Evolutionary conservation across 1,140 invertebrate genomes (phyloP), one percentile per base, ranked within the genome.

Genomic region (Meloidogyne floridensis): DNA sequence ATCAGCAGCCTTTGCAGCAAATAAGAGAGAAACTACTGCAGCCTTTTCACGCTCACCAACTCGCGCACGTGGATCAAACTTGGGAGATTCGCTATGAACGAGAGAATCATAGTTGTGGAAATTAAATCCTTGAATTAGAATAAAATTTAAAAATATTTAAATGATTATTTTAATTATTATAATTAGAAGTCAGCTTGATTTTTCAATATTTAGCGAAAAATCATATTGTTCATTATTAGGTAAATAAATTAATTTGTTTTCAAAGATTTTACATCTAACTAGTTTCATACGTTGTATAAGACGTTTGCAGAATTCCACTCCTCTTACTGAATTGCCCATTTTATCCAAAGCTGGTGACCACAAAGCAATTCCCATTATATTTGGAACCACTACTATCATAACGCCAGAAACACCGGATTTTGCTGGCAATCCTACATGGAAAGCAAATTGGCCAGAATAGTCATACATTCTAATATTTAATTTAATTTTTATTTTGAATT

Each of bases 381-480:
- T 98, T 2, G 96, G 96, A 20, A 98, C 94, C 0, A 98, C 96
- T 20, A 98, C 93, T 82, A 98, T 91, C 89, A 98, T 94, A 77
- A 93, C 94, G 20, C 96, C 96, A 32, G 94, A 95, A 0, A 98
- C 82, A 43, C 96, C 96, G 0, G 96, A 98, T 91, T 98, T 98
- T 10, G 95, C 95, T n/a, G 96, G 96, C 73, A 98, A 92, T 13
- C 96, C 96, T 51, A 98, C 94, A 93, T 94, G 85, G 20, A 80
- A 88, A 86, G 81, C 75, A 83, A 82, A 84, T 72, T 76, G 75
- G 0, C 81, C 81, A 73, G 56, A 84, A 72, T 88, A 89, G 47
- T 87, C 84, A 76, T 91, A 94, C 95, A 93, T 96, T 95, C 75
- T 59, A 53, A 53, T 47, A 53, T 54, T 54, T 53, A 75, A 2